Percentiles rank a stretch among this genome's conserved stretches.
These are phyloP conservation scores for Dryadula phaetusa DNA, from an alignment of 2,888 invertebrate species.

Conservation along the genomic window DNA sequence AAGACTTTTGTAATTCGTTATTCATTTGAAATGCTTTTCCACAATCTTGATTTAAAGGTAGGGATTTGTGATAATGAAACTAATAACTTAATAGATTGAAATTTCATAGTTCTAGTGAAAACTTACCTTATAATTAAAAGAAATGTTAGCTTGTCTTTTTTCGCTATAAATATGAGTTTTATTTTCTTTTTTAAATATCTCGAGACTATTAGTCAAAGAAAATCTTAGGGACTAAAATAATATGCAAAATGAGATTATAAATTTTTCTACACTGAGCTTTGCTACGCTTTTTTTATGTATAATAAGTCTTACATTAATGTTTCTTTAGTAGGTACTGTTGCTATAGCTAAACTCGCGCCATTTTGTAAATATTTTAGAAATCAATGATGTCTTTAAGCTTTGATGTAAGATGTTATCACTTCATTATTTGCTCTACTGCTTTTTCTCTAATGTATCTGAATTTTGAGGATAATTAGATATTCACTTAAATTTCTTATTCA, in stretches of 20 bases:
- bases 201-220: neutral
- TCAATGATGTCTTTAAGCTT: neutral
- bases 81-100: neutral
- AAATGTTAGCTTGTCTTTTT: too few relatives aligned
- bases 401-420: conserved; percentile 2
- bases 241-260: neutral
- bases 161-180: neutral
- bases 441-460: neutral
- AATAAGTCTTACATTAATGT: too few relatives aligned
- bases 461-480: neutral
- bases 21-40: conserved; percentile 23
- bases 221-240: neutral
- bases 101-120: neutral
- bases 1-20: conserved; percentile 31
- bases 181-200: neutral
- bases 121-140: neutral
- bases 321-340: too few relatives aligned
- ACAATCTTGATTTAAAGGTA: conserved; percentile 12
- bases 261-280: neutral
- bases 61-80: conserved; percentile 9
- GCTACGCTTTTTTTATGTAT: too few relatives aligned
- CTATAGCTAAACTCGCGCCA: too few relatives aligned
- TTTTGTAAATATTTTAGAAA: conserved; percentile 4
- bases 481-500: neutral
- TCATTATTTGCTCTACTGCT: neutral